phyloP scores from a whole-genome alignment of 2,888 invertebrate genomes.

The Drosophila buzzatii region DNA sequence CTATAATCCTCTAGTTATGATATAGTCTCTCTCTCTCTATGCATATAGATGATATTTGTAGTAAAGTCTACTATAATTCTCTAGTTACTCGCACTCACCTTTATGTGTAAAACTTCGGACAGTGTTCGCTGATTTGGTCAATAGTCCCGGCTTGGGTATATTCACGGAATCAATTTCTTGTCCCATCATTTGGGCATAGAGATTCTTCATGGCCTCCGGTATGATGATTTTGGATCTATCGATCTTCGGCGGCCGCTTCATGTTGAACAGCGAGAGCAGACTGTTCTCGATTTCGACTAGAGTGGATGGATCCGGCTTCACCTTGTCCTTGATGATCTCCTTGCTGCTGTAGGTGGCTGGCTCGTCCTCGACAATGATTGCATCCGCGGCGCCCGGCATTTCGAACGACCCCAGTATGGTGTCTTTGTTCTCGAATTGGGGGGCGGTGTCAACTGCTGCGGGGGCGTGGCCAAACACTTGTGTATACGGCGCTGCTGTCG shows the following conservation, averaged over 20 bases:
- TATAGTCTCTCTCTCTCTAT: background rate
- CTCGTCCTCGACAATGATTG: conserved; percentile 66
- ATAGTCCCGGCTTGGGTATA: conserved; percentile 89
- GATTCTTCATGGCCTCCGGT: conserved; percentile 92
- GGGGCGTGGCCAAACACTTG: conserved; percentile 9
- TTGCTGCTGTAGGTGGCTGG: conserved; percentile 82
- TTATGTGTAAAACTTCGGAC: conserved; percentile 93
- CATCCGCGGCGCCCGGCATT: conserved; percentile 62
- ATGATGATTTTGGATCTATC: conserved; percentile 86
- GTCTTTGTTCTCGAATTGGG: conserved; percentile 39
- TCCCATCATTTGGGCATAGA: conserved; percentile 90
- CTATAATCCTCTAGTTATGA: background rate
- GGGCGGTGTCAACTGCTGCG: background rate
- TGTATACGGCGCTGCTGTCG: conserved; percentile 27
- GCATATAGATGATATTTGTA: background rate
- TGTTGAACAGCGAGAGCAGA: conserved; percentile 84
- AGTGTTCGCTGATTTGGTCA: conserved; percentile 92
- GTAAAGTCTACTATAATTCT: background rate
- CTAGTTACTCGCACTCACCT: conserved; percentile 86
- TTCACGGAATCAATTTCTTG: conserved; percentile 88
- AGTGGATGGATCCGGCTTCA: conserved; percentile 84
- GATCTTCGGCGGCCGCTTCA: conserved; percentile 85
- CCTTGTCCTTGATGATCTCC: conserved; percentile 79
- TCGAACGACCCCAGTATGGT: conserved; percentile 61
- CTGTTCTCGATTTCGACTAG: conserved; percentile 86